A percentile compares a stretch with the other conserved stretches of the same genome.
Conservation (phyloP, 2,113 vertebrate genomes). For the Puffinus mauretanicus region DNA sequence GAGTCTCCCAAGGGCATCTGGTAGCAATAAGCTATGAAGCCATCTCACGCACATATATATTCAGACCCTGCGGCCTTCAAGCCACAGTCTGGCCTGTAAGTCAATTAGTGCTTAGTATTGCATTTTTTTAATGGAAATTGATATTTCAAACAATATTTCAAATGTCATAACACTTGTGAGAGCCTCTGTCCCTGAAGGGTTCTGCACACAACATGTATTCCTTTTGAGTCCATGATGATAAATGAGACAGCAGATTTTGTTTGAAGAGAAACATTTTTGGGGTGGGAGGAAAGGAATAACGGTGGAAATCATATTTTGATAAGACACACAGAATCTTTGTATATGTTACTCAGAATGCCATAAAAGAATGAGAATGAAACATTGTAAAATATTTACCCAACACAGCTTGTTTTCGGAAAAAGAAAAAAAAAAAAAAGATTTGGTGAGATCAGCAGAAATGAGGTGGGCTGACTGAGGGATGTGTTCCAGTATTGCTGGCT, state of each 20-base stretch:
- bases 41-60: not conserved
- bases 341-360: not conserved
- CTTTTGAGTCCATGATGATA: not conserved
- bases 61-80: not conserved
- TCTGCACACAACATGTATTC: not conserved
- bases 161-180: not conserved
- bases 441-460: conserved; percentile 27
- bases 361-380: not conserved
- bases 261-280: not conserved
- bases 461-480: not conserved
- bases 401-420: not conserved
- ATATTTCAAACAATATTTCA: not conserved
- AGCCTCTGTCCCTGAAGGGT: not conserved
- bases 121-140: not conserved
- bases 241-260: not conserved
- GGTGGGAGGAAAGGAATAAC: not conserved
- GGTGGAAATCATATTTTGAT: not conserved
- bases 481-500: not conserved
- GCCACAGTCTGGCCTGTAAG: not conserved
- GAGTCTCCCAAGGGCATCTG: not conserved
- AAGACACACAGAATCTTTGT: not conserved
- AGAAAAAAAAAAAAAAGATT: not conserved
- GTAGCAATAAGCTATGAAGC: not conserved
- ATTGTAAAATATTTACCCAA: conserved; percentile 21
- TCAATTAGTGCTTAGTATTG: not conserved